phyloP scores from a whole-genome alignment of 1,140 invertebrate genomes.

The Rhynchophorus ferrugineus region DNA sequence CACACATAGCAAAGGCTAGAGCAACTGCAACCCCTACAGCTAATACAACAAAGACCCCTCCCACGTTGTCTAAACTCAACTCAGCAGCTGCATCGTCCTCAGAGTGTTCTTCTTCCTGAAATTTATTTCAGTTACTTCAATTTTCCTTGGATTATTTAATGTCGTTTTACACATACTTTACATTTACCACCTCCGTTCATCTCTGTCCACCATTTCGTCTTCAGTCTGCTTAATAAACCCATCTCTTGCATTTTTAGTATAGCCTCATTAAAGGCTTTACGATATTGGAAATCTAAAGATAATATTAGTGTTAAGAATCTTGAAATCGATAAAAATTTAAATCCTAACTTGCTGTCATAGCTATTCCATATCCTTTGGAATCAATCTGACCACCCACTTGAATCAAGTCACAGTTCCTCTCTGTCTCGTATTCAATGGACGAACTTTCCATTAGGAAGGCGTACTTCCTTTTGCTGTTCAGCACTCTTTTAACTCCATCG shows the following conservation, averaged over 20 bases:
- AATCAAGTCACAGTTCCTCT: constrained; percentile 66
- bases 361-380: constrained; percentile 77
- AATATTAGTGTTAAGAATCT: constrained; percentile 44
- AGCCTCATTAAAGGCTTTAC: constrained; percentile 57
- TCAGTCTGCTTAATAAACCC: constrained; percentile 59
- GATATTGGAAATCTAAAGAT: constrained; percentile 58
- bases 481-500: constrained; percentile 77
- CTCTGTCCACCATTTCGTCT: constrained; percentile 75
- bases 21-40: constrained; percentile 59
- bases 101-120: constrained; percentile 25
- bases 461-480: constrained; percentile 58
- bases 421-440: constrained; percentile 68
- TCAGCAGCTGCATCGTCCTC: constrained; percentile 46
- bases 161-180: constrained; percentile 40
- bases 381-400: constrained; percentile 70
- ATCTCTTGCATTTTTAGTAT: constrained; percentile 70
- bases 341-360: constrained; percentile 64
- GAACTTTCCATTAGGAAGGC: constrained; percentile 84
- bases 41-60: constrained; percentile 85
- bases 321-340: constrained; percentile 32
- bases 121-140: not conserved
- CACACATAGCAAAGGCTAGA: constrained; percentile 58
- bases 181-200: constrained; percentile 42
- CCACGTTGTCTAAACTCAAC: constrained; percentile 71
- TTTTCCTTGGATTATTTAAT: too few species aligned